phyloP scores from a whole-genome alignment of 2,113 vertebrate species.

The Chlamydotis undulata region DNA sequence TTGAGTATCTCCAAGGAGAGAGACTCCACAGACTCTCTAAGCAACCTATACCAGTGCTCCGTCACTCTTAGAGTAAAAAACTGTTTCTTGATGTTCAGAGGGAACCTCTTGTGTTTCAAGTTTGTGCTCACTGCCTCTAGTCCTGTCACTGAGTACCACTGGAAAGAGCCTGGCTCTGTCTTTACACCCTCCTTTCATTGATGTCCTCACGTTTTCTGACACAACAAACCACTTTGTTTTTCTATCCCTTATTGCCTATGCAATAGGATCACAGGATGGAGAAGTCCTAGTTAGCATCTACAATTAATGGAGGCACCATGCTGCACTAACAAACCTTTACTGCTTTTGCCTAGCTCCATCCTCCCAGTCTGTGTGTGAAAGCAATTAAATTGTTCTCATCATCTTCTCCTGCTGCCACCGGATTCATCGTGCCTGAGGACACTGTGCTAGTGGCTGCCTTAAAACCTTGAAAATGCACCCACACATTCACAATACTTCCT shows the following conservation, averaged over 20 bases:
- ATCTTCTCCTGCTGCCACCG: background rate
- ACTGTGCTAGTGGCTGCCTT: background rate
- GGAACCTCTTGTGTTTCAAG: background rate
- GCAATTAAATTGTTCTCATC: background rate
- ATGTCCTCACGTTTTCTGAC: background rate
- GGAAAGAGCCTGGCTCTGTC: background rate
- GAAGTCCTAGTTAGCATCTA: background rate
- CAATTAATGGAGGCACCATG: background rate
- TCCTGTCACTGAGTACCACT: background rate
- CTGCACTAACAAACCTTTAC: background rate
- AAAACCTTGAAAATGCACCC: background rate
- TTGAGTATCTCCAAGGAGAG: background rate
- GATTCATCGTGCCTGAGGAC: background rate
- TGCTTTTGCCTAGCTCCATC: background rate
- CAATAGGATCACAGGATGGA: background rate
- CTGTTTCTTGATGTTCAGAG: background rate
- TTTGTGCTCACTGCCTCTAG: background rate
- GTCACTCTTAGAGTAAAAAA: background rate
- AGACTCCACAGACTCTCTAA: background rate
- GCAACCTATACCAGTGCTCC: background rate
- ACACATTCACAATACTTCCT: background rate
- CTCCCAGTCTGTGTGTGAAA: background rate
- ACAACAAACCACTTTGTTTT: background rate
- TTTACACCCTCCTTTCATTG: background rate
- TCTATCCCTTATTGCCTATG: background rate